Percentiles rank a stretch among this genome's conserved stretches.
Conservation (phyloP, 2,113 vertebrate genomes). For the Malurus melanocephalus region DNA sequence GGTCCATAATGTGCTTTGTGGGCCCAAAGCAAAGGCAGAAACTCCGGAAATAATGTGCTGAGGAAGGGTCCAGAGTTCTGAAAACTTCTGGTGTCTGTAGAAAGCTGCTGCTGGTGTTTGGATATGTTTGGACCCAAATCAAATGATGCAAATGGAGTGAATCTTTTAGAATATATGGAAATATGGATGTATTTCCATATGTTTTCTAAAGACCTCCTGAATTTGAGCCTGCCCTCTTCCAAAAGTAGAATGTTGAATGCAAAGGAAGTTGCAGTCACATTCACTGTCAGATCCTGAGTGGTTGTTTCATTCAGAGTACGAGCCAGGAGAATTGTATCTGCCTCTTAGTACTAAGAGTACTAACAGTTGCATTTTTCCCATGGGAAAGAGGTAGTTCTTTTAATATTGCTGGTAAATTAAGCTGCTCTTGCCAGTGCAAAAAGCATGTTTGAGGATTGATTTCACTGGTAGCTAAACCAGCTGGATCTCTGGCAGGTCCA, state of each 20-base stretch:
- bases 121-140: not conserved
- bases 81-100: not conserved
- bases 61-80: not conserved
- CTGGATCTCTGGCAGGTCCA: slow-evolving; percentile 24
- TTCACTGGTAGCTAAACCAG: not conserved
- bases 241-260: not conserved
- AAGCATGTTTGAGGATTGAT: not conserved
- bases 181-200: not conserved
- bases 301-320: not conserved
- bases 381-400: not conserved
- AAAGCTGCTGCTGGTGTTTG: not conserved
- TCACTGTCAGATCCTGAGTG: not conserved
- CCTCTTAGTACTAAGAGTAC: not conserved
- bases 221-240: not conserved
- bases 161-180: not conserved
- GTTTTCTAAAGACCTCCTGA: not conserved
- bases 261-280: accelerated
- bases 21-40: not conserved
- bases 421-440: not conserved
- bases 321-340: not conserved
- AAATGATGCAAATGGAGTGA: not conserved
- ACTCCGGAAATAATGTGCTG: not conserved
- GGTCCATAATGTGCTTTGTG: not conserved
- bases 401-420: not conserved
- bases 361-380: not conserved